Evolutionary conservation across 2,888 invertebrate species (phyloP), one percentile per base, ranked within the genome.

Genomic region (Phytoseiulus persimilis): DNA sequence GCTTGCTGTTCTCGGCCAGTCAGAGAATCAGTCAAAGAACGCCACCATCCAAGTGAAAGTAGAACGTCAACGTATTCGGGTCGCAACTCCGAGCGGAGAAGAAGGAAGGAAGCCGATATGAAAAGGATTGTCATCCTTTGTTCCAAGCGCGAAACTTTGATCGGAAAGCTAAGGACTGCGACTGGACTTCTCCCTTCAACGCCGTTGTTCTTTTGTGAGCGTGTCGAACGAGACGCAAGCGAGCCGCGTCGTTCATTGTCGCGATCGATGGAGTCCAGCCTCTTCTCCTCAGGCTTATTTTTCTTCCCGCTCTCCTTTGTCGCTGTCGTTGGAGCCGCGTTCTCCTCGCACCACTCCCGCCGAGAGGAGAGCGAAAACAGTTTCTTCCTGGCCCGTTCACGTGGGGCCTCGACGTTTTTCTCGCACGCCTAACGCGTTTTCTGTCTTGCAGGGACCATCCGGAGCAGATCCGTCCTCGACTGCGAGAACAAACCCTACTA

Each of bases 401-500:
- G 39, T 39, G 39, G 9, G 9, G 39, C 39, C 65, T 3, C 65
- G 23, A 14, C 28, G 65, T 65, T 65, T 65, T 18, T 28, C 65
- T 28, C 23, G 28, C 65, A 1, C 23, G 28, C 6, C 87, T 87
- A 33, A 45, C 31, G 45, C 83, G 87, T 90, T 31, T 23, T 11
- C 33, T 83, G 65, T 90, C 90, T 94, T 94, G 11, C 94, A 96
- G 98, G 98, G 91, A 94, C 95, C 90, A 95, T 99, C 91, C 95
- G 95, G 91, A 98, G 98, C 0, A 94, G 95, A 92, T 95, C 95
- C 1, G 95, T 96, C 87, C 94, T 99, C 92, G 98, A 99, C 93
- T 95, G 97, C 90, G 99, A 99, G 94, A 95, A 95, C 0, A 95
- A 95, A 92, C 94, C 95, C 83, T 95, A 95, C 92, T 98, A 97